phyloP scores from a whole-genome alignment of 2,888 invertebrate species.

The Exephanes ischioxanthus region DNA sequence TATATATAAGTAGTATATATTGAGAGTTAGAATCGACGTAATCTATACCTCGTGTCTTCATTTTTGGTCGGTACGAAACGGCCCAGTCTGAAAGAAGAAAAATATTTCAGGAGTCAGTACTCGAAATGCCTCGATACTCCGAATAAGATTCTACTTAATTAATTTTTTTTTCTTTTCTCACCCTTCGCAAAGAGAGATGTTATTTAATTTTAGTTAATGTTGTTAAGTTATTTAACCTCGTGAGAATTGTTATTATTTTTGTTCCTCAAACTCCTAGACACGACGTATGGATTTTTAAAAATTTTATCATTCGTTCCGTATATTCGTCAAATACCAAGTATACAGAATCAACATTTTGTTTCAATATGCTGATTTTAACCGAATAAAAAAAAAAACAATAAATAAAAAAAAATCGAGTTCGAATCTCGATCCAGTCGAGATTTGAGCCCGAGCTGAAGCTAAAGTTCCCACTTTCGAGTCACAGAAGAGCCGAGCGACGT shows the following conservation, averaged over 20 bases:
- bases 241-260: conserved; percentile 15
- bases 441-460: neutral
- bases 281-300: conserved; percentile 12
- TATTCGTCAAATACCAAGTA: neutral
- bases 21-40: conserved; percentile 48
- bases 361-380: neutral
- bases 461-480: neutral
- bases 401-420: neutral
- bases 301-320: neutral
- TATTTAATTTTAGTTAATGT: conserved; percentile 11
- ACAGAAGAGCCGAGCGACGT: neutral
- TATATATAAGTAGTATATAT: conserved; percentile 22
- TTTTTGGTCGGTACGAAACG: conserved; percentile 78
- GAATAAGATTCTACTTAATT: conserved; percentile 53
- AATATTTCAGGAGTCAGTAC: conserved; percentile 74
- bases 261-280: conserved; percentile 39
- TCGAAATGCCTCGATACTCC: conserved; percentile 59
- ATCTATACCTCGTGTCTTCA: conserved; percentile 78
- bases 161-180: conserved; percentile 19
- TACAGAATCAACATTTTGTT: neutral
- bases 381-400: neutral
- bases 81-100: conserved; percentile 79
- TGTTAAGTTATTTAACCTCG: neutral
- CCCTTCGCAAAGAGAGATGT: neutral
- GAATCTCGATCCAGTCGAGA: neutral